Base-by-base conservation (phyloP, 1,140 invertebrate genomes). In the Drosophila azteca region DNA sequence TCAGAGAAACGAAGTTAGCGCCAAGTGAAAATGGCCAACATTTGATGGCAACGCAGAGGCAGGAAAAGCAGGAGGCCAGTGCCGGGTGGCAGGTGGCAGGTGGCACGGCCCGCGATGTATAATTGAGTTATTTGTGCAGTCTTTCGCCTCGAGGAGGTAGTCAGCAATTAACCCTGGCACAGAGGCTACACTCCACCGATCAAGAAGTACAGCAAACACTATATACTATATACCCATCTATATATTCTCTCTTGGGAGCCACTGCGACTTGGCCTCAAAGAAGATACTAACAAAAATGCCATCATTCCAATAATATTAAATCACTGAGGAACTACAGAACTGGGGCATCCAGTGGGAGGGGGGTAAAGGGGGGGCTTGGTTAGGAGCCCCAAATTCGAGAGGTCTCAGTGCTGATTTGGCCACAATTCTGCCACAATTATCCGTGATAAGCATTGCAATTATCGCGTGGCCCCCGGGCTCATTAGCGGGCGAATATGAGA, bases 51-150 rank as follows among this genome's bases (percentile, higher is more conserved):
- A 11, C 11, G 24, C 4, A 26, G 24, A 0, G 24, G 24, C 20
- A 41, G 53, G 7, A 15, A 13, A n/a, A 17, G 5, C 6, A 1
- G 43, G 26, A 24, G 39, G 51, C 59, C 31, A 29, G 44, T 31
- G 54, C 55, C 11, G 15, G 7, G 17, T n/a, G 48, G 22, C 17
- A 45, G 50, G 48, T 20, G 58, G 62, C 62, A 77, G 31, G 31
- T 35, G 9, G 31, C 9, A 39, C 35, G 35, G 35, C 35, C 35
- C 13, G 35, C 11, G 11, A 5, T 62, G 62, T 75, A 72, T 85
- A 85, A 87, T 87, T 85, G 81, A 85, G 81, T 85, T 85, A 87
- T 87, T 85, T 81, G 73, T 58, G 52, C 61, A 85, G 63, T 69
- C 74, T 75, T 57, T 35, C 73, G 59, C 82, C 72, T 45, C 58